These are phyloP conservation scores for Periophthalmus magnuspinnatus DNA, from an alignment of 2,797 vertebrate species.

Conservation along the genomic window DNA sequence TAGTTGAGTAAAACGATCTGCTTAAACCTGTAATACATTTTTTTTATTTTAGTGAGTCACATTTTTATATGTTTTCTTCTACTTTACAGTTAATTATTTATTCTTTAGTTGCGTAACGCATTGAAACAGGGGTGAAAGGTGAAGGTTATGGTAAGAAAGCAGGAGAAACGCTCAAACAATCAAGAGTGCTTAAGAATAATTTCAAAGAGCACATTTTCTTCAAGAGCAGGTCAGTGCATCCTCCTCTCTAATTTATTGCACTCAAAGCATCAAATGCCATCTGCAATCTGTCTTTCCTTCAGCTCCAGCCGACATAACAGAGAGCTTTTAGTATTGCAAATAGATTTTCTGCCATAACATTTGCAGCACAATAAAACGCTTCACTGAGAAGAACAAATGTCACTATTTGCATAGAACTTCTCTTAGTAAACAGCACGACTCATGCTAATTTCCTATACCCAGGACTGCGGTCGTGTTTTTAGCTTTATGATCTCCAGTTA, in stretches of 20 bases:
- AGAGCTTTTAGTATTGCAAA: slow-evolving; percentile 45
- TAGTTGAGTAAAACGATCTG: neutral
- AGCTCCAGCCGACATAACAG: slow-evolving; percentile 37
- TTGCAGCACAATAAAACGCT: slow-evolving; percentile 41
- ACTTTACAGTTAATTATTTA: no score
- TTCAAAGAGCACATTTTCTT: slow-evolving; percentile 42
- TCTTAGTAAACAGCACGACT: slow-evolving; percentile 54
- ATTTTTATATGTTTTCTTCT: no score
- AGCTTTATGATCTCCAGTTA: slow-evolving; percentile 47
- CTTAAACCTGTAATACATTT: no score
- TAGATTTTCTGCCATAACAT: slow-evolving; percentile 44
- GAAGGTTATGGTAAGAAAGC: neutral
- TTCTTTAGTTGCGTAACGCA: neutral
- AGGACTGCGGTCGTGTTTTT: slow-evolving; percentile 31
- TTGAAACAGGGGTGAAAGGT: neutral
- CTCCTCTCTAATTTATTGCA: slow-evolving; percentile 48
- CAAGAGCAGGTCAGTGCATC: slow-evolving; percentile 38
- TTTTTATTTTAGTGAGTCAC: no score
- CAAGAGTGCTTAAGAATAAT: slow-evolving; percentile 26
- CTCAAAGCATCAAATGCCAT: slow-evolving; percentile 57
- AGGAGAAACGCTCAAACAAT: neutral
- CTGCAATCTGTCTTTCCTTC: slow-evolving; percentile 43
- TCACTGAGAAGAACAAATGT: slow-evolving; percentile 57
- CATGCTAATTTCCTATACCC: slow-evolving; percentile 46
- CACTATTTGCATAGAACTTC: slow-evolving; percentile 66